Percentiles rank a stretch among this genome's conserved stretches.
Conservation (phyloP, 2,113 vertebrate genomes). For the Anarhynchus alexandrinus region DNA sequence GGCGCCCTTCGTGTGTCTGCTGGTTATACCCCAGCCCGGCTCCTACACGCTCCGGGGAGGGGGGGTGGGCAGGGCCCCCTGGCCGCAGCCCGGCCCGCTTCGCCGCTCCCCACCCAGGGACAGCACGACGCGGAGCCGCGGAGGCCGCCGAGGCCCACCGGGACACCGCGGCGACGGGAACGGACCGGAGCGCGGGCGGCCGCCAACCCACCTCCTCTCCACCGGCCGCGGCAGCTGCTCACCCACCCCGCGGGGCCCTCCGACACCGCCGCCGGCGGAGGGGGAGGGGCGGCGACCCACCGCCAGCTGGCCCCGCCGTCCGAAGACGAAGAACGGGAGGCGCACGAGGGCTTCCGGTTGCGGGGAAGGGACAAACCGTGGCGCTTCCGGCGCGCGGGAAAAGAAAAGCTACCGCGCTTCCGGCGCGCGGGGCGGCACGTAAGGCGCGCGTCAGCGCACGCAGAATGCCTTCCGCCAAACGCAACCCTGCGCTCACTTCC, state of each 20-base stretch:
- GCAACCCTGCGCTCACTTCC: accelerated
- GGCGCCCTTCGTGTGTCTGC: accelerated
- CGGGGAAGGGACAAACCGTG: background rate
- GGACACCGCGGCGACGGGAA: too few species aligned
- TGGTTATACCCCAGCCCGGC: background rate
- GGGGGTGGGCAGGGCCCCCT: accelerated
- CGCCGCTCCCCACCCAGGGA: background rate
- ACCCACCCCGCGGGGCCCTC: background rate
- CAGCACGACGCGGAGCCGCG: background rate
- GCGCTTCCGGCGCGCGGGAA: background rate
- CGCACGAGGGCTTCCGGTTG: accelerated
- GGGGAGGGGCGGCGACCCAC: too few species aligned
- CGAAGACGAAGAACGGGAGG: background rate
- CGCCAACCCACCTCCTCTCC: background rate
- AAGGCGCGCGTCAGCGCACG: too few species aligned
- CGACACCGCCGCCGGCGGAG: background rate
- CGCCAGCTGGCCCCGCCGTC: background rate
- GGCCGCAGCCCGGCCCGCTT: background rate
- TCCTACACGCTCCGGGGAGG: background rate
- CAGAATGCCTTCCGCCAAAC: too few species aligned
- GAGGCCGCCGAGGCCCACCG: background rate
- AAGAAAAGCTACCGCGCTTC: accelerated
- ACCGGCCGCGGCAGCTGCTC: background rate
- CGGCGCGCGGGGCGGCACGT: background rate
- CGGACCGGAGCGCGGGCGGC: background rate